These are phyloP conservation scores for Nomada flava DNA, from an alignment of 2,888 invertebrate genomes.

Conservation along the genomic window DNA sequence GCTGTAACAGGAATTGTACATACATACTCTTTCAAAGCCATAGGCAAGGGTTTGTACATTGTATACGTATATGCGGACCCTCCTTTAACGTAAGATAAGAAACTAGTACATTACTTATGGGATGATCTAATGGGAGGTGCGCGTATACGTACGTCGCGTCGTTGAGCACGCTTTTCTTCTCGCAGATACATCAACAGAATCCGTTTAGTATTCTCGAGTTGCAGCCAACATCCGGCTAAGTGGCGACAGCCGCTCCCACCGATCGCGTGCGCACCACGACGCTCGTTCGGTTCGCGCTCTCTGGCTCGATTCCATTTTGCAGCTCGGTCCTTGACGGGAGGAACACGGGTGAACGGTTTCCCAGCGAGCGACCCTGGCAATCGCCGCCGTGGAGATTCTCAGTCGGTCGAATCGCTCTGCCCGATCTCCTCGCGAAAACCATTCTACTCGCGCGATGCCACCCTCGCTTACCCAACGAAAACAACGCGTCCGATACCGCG, in stretches of 20 bases:
- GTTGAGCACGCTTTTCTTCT: constrained; percentile 15
- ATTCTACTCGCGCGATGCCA: neutral
- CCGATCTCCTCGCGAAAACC: no score
- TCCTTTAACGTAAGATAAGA: no score
- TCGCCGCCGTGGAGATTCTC: neutral
- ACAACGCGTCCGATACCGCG: constrained; percentile 23
- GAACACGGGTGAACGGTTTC: constrained; percentile 18
- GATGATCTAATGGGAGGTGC: no score
- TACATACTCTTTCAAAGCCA: no score
- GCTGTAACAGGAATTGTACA: no score
- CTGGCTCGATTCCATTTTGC: constrained; percentile 40
- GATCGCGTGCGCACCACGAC: constrained; percentile 55
- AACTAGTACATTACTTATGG: no score
- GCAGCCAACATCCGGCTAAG: constrained; percentile 82
- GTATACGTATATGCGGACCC: no score
- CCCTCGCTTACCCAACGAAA: neutral
- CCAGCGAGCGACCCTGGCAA: neutral
- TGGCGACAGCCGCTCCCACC: constrained; percentile 74
- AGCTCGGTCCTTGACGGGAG: constrained; percentile 36
- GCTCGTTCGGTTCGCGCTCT: neutral
- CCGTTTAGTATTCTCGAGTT: constrained; percentile 81
- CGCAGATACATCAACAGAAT: constrained; percentile 19
- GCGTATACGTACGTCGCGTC: neutral
- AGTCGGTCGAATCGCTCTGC: no score
- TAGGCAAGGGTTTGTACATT: no score